Conservation (phyloP, 2,888 invertebrate genomes). For the Sphecodes monilicornis region DNA sequence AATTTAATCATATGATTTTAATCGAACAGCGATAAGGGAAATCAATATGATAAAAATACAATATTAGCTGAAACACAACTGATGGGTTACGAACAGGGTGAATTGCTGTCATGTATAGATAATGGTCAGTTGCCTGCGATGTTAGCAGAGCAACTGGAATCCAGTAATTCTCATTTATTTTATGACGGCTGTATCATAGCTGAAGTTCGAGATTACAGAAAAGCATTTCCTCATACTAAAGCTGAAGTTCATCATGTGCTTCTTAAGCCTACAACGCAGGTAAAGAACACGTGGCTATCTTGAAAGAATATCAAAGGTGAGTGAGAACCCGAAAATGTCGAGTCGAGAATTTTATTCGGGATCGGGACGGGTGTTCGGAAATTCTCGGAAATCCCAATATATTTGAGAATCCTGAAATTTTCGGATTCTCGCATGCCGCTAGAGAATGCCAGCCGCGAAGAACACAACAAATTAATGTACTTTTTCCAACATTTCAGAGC, state of each 20-base stretch:
- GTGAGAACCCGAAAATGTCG: too few species aligned
- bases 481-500: constrained; percentile 69
- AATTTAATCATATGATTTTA: constrained; percentile 33
- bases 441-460: neutral
- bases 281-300: constrained; percentile 79
- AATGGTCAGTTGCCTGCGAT: constrained; percentile 96
- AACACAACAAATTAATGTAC: neutral
- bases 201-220: constrained; percentile 95
- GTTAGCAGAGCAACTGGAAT: constrained; percentile 93
- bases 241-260: constrained; percentile 95
- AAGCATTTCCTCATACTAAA: constrained; percentile 90
- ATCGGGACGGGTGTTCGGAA: too few species aligned
- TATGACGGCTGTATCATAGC: constrained; percentile 97
- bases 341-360: too few species aligned
- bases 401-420: too few species aligned
- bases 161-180: constrained; percentile 93
- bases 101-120: constrained; percentile 94
- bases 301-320: too few species aligned
- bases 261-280: constrained; percentile 94
- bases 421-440: too few species aligned
- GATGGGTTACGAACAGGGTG: constrained; percentile 96
- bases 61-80: constrained; percentile 89
- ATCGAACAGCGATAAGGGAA: constrained; percentile 80
- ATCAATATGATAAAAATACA: constrained; percentile 87
- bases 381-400: too few species aligned